phyloP scores from a whole-genome alignment of 1,140 invertebrate species.

The fruit fly (Drosophila melanogaster) region Release_6_plus_ISO1_MT NT_033779.5:6271001-6271500 shows the following conservation, averaged over 20 bases:
- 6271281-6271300: constrained; percentile 8
- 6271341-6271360: constrained; percentile 1
- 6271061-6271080: too few species aligned
- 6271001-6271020: too few species aligned
- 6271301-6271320: constrained; percentile 1
- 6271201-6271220: not conserved
- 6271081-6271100: too few species aligned
- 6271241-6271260: constrained; percentile 54
- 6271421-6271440: constrained; percentile 21
- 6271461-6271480: constrained; percentile 74
- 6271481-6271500: not conserved
- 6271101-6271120: too few species aligned
- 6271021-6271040: too few species aligned
- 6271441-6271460: constrained; percentile 55
- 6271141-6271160: not conserved
- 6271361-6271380: constrained; percentile 6
- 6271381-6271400: constrained; percentile 6
- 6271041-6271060: too few species aligned
- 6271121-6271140: too few species aligned
- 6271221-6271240: constrained; percentile 35
- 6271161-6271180: not conserved
- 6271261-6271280: constrained; percentile 47
- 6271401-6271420: too few species aligned
- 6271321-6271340: constrained; percentile 41
- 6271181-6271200: not conserved